Conservation (phyloP, 1,140 invertebrate genomes). For the Caenorhabditis elegans region WBcel235 BX284604.4:12814501-12815000, state of each 20-base stretch:
- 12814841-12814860: not conserved
- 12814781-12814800: not conserved
- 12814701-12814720: too few species aligned
- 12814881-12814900: slow-evolving; percentile 28
- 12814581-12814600: slow-evolving; percentile 26
- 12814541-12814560: slow-evolving; percentile 13
- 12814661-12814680: too few species aligned
- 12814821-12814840: not conserved
- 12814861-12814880: too few species aligned
- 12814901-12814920: not conserved
- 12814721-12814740: slow-evolving; percentile 29
- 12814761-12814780: not conserved
- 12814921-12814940: not conserved
- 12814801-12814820: slow-evolving; percentile 28
- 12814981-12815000: too few species aligned
- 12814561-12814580: too few species aligned
- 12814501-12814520: not conserved
- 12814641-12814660: too few species aligned
- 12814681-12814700: too few species aligned
- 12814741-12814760: slow-evolving; percentile 5
- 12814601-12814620: slow-evolving; percentile 5
- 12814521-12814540: not conserved
- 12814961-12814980: too few species aligned
- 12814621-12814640: too few species aligned
- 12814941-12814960: not conserved